Evolutionary conservation across 2,888 invertebrate species (phyloP), one percentile per base, ranked within the genome.

Genomic region (Zygogramma bicolorata): DNA sequence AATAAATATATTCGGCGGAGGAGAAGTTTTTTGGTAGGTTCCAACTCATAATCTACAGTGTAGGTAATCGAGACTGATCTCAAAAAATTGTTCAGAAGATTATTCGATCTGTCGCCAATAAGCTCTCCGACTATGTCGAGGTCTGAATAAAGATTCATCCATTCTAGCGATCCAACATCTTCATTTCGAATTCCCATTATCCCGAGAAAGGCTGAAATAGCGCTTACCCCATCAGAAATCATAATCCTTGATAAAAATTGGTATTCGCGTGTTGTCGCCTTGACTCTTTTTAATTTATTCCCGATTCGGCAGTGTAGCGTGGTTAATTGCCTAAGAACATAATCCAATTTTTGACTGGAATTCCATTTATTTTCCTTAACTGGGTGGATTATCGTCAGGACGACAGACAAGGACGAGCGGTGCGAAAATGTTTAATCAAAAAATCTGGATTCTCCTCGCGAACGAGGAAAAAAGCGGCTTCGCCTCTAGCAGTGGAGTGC

Each of bases 401-500:
- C 59, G 71, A 42, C 68, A 67, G 70, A 74, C 65, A 65, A 70
- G 69, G 66, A 38, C 27, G 34, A n/a, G 65, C 65, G 66, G 65
- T 58, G 68, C 53, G 40, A 79, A 79, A 79, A 81, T 79, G 79
- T 81, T 82, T 82, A 81, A 82, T 81, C 80, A 81, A 80, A 81
- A 80, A 82, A 80, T 81, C 81, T 79, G 81, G 75, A 77, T 78
- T 74, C 75, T 76, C 70, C 31, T 18, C 25, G 15, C 29, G 46
- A 61, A 18, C 25, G 18, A 67, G 46, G 38, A 70, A 53, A 70
- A 63, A 61, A 42, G 59, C 13, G 58, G 31, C 15, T 18, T 57
- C 6, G 29, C 25, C 4, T 38, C 1, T 6, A 15, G 15, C 5
- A 25, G 61, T n/a, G 20, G 3, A 22, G 46, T 42, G 29, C 25